A percentile compares a stretch with the other conserved stretches of the same genome.
These are phyloP conservation scores for Pseudomugil gertrudae DNA, from an alignment of 2,797 vertebrate species.

Conservation along the genomic window DNA sequence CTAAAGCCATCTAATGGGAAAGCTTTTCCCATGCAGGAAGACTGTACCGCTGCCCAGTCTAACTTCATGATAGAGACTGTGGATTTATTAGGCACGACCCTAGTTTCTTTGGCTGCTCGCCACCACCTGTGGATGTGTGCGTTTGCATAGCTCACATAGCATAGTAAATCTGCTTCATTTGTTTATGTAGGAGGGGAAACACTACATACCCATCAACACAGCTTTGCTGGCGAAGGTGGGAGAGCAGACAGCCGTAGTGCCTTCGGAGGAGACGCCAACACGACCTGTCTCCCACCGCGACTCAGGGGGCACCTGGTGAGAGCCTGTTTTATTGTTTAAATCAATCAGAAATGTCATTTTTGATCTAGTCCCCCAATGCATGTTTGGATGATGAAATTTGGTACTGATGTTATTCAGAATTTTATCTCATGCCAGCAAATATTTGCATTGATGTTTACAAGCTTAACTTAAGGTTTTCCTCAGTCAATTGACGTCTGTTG, in stretches of 20 bases:
- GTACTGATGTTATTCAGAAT: not conserved
- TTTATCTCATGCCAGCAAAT: not conserved
- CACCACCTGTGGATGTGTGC: slow-evolving; percentile 32
- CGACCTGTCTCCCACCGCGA: slow-evolving; percentile 81
- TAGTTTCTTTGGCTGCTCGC: slow-evolving; percentile 60
- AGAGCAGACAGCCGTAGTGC: slow-evolving; percentile 67
- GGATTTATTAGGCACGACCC: slow-evolving; percentile 50
- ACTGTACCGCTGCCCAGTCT: slow-evolving; percentile 19
- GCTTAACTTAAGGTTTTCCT: not conserved
- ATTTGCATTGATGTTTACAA: not conserved
- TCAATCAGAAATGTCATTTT: not conserved
- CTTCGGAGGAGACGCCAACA: slow-evolving; percentile 78
- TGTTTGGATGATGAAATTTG: not conserved
- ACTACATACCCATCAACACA: slow-evolving; percentile 95
- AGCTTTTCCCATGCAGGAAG: slow-evolving; percentile 41
- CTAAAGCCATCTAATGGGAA: slow-evolving; percentile 47
- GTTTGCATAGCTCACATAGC: slow-evolving; percentile 30
- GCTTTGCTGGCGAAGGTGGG: slow-evolving; percentile 82
- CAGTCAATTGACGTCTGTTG: not conserved
- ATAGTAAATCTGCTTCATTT: slow-evolving; percentile 36
- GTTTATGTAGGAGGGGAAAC: slow-evolving; percentile 88
- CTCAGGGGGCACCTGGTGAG: slow-evolving; percentile 86
- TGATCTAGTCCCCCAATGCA: not conserved
- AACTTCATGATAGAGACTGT: slow-evolving; percentile 34
- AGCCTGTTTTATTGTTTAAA: slow-evolving; percentile 9